A percentile compares a stretch with the other conserved stretches of the same genome.
phyloP scores from a whole-genome alignment of 2,888 invertebrate genomes.

The Drosophila fulvimacula region DNA sequence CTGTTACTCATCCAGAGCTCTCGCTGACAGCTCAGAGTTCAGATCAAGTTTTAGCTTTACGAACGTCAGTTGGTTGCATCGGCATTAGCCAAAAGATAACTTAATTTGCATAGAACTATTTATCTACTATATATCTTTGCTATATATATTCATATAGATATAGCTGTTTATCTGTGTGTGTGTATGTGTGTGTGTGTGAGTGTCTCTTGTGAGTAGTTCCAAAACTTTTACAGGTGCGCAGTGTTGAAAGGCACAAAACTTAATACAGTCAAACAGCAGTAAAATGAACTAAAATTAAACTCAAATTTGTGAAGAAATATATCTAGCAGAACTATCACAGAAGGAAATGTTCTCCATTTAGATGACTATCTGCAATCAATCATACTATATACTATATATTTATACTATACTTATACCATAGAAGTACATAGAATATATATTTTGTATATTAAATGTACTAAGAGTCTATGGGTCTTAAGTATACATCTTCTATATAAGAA shows the following conservation, averaged over 20 bases:
- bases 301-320: not conserved
- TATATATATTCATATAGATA: not conserved
- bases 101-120: not conserved
- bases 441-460: too few relatives aligned
- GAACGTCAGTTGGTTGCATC: constrained; percentile 63
- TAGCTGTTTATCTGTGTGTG: constrained; percentile 23
- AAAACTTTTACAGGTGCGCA: constrained; percentile 49
- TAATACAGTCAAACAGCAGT: constrained; percentile 20
- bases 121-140: not conserved
- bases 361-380: too few relatives aligned
- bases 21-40: constrained; percentile 40
- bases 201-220: not conserved
- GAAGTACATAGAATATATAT: too few relatives aligned
- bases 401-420: too few relatives aligned
- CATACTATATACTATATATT: too few relatives aligned
- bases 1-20: constrained; percentile 12
- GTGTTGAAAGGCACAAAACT: constrained; percentile 13
- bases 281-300: constrained; percentile 12
- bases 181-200: constrained; percentile 5
- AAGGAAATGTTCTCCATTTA: too few relatives aligned
- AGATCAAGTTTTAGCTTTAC: constrained; percentile 72
- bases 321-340: not conserved
- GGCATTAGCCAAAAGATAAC: constrained; percentile 60
- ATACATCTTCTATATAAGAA: not conserved
- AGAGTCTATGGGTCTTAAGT: not conserved